These are phyloP conservation scores for Ephydatia muelleri DNA, from an alignment of 37 sponge, comb jelly and placozoan genomes.

Conservation along the genomic window DNA sequence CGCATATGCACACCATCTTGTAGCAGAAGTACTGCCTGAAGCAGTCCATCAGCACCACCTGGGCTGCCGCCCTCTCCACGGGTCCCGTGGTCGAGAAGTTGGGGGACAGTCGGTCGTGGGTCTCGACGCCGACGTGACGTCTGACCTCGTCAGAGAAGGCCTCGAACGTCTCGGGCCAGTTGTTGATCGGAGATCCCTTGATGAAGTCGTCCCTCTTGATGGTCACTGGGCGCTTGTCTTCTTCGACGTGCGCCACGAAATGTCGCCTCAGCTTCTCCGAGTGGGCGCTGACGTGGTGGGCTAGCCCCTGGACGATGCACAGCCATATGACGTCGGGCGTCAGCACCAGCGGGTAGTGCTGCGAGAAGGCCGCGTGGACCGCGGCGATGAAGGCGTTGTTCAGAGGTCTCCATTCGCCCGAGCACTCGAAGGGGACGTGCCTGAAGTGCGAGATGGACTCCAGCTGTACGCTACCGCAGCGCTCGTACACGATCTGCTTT, in stretches of 20 bases:
- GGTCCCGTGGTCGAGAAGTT: slow-evolving; percentile 62
- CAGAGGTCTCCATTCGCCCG: slow-evolving; percentile 9
- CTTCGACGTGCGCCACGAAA: slow-evolving; percentile 67
- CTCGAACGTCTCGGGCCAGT: slow-evolving; percentile 55
- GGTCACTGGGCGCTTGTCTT: slow-evolving; percentile 36
- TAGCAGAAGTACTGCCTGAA: slow-evolving; percentile 57
- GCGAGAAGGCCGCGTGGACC: slow-evolving; percentile 30
- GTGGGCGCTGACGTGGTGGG: slow-evolving; percentile 52
- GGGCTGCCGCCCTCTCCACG: slow-evolving; percentile 51
- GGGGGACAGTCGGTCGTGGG: slow-evolving; percentile 42
- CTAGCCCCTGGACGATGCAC: slow-evolving; percentile 52
- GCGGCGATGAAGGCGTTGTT: slow-evolving; percentile 26
- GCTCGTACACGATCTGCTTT: slow-evolving; percentile 8
- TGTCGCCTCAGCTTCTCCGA: slow-evolving; percentile 55
- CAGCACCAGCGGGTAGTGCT: slow-evolving; percentile 58
- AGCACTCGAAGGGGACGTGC: slow-evolving; percentile 25
- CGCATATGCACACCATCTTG: slow-evolving; percentile 27
- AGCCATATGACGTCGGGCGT: slow-evolving; percentile 67
- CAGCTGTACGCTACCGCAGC: slow-evolving; percentile 18
- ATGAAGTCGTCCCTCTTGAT: slow-evolving; percentile 43
- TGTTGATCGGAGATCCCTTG: slow-evolving; percentile 50
- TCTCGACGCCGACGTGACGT: slow-evolving; percentile 38
- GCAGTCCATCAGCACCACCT: slow-evolving; percentile 60
- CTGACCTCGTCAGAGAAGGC: slow-evolving; percentile 60
- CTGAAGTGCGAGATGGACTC: slow-evolving; percentile 11